A percentile compares a stretch with the other conserved stretches of the same genome.
Evolutionary conservation across 35 echinoderm and acorn worm species (phyloP).

Genomic region (Heliocidaris erythrogramma): DNA sequence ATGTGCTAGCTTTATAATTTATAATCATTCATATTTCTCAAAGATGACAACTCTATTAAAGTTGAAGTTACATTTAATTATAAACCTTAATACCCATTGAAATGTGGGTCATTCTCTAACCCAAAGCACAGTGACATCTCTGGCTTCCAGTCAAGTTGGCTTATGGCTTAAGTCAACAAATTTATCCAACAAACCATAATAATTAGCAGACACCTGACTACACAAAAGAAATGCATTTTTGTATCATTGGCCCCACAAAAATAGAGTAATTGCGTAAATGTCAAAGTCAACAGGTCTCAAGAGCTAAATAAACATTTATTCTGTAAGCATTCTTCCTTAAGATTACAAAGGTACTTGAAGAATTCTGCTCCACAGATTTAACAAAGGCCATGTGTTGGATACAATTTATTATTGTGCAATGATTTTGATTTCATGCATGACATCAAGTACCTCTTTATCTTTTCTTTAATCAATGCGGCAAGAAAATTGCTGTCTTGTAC

Average conservation of each 20-base stretch:
- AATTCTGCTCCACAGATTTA: background rate
- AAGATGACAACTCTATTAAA: too few species aligned
- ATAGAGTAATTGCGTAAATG: background rate
- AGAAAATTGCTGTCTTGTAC: background rate
- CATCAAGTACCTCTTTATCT: background rate
- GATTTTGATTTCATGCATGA: background rate
- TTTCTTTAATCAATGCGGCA: background rate
- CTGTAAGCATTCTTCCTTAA: background rate
- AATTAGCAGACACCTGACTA: background rate
- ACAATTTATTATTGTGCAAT: background rate
- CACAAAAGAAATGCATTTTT: background rate
- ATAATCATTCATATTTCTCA: too few species aligned
- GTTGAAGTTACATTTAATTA: too few species aligned
- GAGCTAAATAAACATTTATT: conserved; percentile 14
- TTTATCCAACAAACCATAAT: background rate
- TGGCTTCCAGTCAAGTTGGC: background rate
- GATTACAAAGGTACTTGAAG: background rate
- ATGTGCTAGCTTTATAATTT: too few species aligned
- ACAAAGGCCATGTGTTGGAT: background rate
- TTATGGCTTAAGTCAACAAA: background rate
- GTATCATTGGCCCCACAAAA: background rate
- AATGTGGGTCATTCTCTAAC: too few species aligned
- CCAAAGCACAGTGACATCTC: background rate
- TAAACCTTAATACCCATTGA: too few species aligned
- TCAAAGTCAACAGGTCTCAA: background rate